Conservation (phyloP, 92 coral and sea anemone genomes). For the Porites rus region DNA sequence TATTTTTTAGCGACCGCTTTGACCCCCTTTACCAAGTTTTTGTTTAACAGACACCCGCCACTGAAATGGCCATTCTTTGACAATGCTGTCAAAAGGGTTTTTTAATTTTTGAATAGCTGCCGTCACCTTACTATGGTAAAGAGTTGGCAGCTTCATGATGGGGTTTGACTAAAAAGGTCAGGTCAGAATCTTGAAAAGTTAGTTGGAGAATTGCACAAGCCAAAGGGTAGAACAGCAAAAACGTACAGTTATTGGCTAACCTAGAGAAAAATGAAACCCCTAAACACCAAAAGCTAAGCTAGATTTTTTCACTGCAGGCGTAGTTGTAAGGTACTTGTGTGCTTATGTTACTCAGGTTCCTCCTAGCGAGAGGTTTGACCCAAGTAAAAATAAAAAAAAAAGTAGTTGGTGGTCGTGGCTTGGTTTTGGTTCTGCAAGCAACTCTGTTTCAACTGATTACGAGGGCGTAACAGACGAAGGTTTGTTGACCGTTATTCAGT, state of each 20-base stretch:
- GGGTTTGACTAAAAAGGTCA: too few relatives aligned
- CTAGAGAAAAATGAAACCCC: too few relatives aligned
- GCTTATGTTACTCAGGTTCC: conserved; percentile 20
- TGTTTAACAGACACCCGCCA: too few relatives aligned
- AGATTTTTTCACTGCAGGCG: not conserved
- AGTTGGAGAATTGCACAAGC: too few relatives aligned
- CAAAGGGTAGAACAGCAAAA: too few relatives aligned
- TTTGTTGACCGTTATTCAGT: not conserved
- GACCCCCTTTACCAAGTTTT: not conserved
- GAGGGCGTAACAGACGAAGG: conserved; percentile 22
- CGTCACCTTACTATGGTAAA: too few relatives aligned
- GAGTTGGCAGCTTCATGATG: too few relatives aligned
- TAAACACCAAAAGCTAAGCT: not conserved
- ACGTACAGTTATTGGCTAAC: too few relatives aligned
- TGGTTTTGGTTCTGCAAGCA: conserved; percentile 62
- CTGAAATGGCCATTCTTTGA: too few relatives aligned
- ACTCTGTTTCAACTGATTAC: conserved; percentile 16
- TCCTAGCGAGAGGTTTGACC: conserved; percentile 29
- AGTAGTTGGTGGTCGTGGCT: conserved; percentile 71
- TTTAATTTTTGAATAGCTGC: too few relatives aligned
- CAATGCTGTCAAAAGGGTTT: too few relatives aligned
- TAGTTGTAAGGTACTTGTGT: not conserved
- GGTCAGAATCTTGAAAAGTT: too few relatives aligned
- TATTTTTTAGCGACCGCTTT: not conserved
- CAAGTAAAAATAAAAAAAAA: conserved; percentile 9